These are phyloP conservation scores for Rhagonycha lutea DNA, from an alignment of 2,888 invertebrate species.

Conservation along the genomic window DNA sequence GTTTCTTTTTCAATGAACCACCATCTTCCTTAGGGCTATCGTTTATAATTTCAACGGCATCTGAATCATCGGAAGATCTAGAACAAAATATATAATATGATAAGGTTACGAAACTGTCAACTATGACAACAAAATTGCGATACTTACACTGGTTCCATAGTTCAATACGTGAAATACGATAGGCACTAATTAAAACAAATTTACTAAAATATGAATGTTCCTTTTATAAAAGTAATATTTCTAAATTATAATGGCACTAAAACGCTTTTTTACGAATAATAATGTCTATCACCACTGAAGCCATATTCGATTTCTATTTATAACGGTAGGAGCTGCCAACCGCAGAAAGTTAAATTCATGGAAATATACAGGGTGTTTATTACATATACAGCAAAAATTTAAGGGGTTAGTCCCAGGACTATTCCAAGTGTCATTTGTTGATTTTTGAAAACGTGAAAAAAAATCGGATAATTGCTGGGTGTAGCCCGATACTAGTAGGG, in stretches of 20 bases:
- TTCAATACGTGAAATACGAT: neutral
- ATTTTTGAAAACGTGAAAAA: too few relatives aligned
- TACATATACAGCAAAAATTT: too few relatives aligned
- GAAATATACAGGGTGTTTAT: neutral
- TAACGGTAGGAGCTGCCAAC: neutral
- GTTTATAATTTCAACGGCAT: conserved; percentile 26
- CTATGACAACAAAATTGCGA: neutral
- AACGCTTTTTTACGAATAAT: neutral
- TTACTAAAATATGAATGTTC: neutral
- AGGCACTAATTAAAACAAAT: neutral
- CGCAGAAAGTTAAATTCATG: neutral
- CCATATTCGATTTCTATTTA: neutral
- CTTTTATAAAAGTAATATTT: neutral
- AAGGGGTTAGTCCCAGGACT: too few relatives aligned
- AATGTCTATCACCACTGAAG: neutral
- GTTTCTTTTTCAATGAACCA: conserved; percentile 62
- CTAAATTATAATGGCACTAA: neutral
- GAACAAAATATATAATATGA: conserved; percentile 3
- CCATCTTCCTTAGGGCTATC: conserved; percentile 29
- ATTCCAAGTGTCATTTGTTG: too few relatives aligned
- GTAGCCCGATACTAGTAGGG: too few relatives aligned
- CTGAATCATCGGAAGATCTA: conserved; percentile 34
- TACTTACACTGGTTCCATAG: conserved; percentile 20
- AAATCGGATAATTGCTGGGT: too few relatives aligned
- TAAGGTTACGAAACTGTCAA: conserved; percentile 18